Base-by-base conservation (phyloP, 37 sponge, comb jelly and placozoan genomes). In the Mnemiopsis leidyi region DNA sequence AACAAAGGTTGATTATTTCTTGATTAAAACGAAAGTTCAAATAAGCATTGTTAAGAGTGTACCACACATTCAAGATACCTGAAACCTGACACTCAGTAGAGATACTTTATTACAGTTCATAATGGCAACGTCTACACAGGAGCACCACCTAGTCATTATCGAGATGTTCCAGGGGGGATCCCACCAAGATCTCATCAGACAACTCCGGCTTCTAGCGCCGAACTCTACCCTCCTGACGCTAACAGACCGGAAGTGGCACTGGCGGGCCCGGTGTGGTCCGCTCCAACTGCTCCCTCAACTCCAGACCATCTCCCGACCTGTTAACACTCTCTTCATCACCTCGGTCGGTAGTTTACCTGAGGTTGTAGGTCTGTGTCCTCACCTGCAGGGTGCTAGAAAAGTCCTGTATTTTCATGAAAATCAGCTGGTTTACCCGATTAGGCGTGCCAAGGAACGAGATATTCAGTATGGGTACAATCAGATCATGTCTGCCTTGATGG, bases 371-470 rank as follows among this genome's bases (percentile, higher is more conserved):
- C 93, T 97, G 33, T 67, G 96, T 37, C 95, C 95, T 20, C 96
- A 95, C 69, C 40, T 97, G 0, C 61, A 37, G 20, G 21, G 1
- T 16, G 76, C 95, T 0, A 85, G 94, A 69, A 97, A 97, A 85
- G 94, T 97, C 31, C 82, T 97, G 31, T 97, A 97, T 33, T 97
- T 97, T 69, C 97, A 97, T 93, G 97, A 97, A 92, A 97, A 97
- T 73, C 97, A 97, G 93, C 92, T 97, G 68, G 93, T 95, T 0
- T 97, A 97, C 68, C 97, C 97, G 1, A 96, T 95, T 5, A 93
- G 95, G 93, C 95, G 95, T 34, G 96, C 94, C 33, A 94, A 93
- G 37, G 96, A 97, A 23, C 82, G 96, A 68, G 97, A 97, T 39
- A 95, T 95, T 76, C 97, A 97, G 92, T 95, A 94, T 93, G 97